These are phyloP conservation scores for Neopipo cinnamomea DNA, from an alignment of 2,113 vertebrate species.

Conservation along the genomic window DNA sequence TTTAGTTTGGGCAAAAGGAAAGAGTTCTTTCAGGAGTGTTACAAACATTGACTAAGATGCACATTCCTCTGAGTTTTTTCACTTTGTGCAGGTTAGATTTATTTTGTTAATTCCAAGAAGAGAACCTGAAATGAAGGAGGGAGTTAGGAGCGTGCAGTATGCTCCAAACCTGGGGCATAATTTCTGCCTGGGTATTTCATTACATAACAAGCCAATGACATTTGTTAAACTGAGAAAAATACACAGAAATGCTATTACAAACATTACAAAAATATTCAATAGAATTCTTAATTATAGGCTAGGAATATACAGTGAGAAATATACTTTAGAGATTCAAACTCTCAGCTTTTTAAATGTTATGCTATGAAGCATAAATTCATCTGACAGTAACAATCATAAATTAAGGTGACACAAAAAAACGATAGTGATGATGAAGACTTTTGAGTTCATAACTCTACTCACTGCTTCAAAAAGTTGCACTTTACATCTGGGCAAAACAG, in stretches of 20 bases:
- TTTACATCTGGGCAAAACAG: neutral
- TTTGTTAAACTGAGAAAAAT: neutral
- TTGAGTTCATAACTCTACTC: neutral
- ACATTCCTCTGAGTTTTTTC: neutral
- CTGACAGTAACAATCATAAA: neutral
- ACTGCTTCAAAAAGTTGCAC: neutral
- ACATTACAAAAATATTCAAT: neutral
- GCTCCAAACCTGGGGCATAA: neutral
- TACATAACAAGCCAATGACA: neutral
- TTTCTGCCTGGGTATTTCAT: neutral
- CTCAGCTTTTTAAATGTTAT: neutral
- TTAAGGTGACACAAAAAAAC: neutral
- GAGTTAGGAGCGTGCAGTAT: neutral
- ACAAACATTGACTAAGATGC: neutral
- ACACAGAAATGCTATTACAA: neutral
- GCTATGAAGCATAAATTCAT: neutral
- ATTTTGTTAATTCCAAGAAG: neutral
- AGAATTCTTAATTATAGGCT: neutral
- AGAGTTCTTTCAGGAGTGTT: neutral
- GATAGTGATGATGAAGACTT: neutral
- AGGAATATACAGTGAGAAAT: neutral
- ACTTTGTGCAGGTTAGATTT: neutral
- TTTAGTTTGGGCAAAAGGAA: neutral
- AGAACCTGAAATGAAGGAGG: neutral
- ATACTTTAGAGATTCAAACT: neutral